Percentiles rank a stretch among this genome's conserved stretches.
Conservation (phyloP, 2,888 invertebrate genomes). For the Agrochola circellaris region DNA sequence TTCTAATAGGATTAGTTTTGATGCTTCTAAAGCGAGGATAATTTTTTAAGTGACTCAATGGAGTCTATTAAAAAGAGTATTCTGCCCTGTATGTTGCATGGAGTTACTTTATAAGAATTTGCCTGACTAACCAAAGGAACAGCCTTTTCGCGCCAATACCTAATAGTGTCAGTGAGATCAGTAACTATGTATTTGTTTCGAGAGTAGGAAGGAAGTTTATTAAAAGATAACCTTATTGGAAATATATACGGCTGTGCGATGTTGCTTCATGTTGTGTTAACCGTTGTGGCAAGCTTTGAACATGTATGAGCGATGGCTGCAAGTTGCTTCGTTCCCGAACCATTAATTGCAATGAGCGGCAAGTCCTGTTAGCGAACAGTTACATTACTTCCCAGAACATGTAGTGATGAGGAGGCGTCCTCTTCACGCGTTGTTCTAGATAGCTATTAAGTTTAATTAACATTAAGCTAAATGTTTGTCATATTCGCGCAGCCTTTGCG, state of each 20-base stretch:
- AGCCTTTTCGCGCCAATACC: neutral
- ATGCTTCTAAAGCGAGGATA: neutral
- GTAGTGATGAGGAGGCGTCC: neutral
- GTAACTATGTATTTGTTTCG: neutral
- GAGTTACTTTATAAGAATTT: neutral
- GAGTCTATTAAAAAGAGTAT: neutral
- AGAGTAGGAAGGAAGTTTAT: constrained; percentile 5
- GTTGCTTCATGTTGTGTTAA: constrained; percentile 25
- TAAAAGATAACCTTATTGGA: neutral
- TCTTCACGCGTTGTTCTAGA: constrained; percentile 3
- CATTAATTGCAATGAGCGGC: constrained; percentile 36
- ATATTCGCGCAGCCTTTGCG: constrained; percentile 7
- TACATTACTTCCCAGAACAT: constrained; percentile 6
- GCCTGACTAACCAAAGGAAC: neutral
- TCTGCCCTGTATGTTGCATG: neutral
- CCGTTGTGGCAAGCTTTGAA: constrained; percentile 23
- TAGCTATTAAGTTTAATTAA: neutral
- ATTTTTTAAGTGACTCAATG: neutral
- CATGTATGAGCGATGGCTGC: constrained; percentile 47
- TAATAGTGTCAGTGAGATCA: neutral
- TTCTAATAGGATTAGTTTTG: constrained; percentile 1
- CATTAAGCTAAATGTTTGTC: neutral
- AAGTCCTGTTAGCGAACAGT: constrained; percentile 28
- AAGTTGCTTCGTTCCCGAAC: constrained; percentile 27
- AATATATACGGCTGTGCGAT: neutral